Base-by-base conservation (phyloP, 2,888 invertebrate genomes). In the Galerucella calmariensis region DNA sequence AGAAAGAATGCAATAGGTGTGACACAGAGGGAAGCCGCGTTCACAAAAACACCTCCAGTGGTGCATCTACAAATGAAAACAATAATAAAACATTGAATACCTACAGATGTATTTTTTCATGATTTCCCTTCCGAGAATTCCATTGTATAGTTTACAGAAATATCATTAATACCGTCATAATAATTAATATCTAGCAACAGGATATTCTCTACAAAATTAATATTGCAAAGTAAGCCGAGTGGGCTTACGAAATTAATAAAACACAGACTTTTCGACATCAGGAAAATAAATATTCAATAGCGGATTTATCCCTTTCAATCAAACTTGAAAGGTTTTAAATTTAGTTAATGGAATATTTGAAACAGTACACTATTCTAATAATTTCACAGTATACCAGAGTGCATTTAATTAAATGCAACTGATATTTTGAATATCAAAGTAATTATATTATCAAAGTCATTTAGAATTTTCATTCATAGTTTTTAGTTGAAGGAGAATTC, bases 221-320 rank as follows among this genome's bases (percentile, higher is more conserved):
- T 48, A 48, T 48, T 12, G 12, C 46, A 48, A 48, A 48, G 46
- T 11, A 48, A 48, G 12, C 46, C 46, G 9, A 48, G 46, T 48
- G 12, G 12, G 46, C 12, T 48, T 14, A 11, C 2, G 12, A 12
- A 58, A 58, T 16, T 58, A 58, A 58, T 58, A 24, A 24, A 58
- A 16, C 20, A 20, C 20, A 24, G 2, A 24, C 20, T 58, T 24
- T 14, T 14, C 61, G 46, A 48, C 46, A 48, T 48, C 46, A n/a
- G 61, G 20, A 14, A 61, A 61, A 61, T 61, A 61, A 61, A 24
- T 24, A 61, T 61, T n/a, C 61, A 61, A 61, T 61, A 35, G 11
- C 35, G 61, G 27, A 41, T 35, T 24, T 61, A 61, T 14, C 35
- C 35, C 12, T 61, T 61, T 61, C 61, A 61, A 61, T 61, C 61